Evolutionary conservation across 1,140 invertebrate species (phyloP), one percentile per base, ranked within the genome.

Genomic region (Oedothorax gibbosus): DNA sequence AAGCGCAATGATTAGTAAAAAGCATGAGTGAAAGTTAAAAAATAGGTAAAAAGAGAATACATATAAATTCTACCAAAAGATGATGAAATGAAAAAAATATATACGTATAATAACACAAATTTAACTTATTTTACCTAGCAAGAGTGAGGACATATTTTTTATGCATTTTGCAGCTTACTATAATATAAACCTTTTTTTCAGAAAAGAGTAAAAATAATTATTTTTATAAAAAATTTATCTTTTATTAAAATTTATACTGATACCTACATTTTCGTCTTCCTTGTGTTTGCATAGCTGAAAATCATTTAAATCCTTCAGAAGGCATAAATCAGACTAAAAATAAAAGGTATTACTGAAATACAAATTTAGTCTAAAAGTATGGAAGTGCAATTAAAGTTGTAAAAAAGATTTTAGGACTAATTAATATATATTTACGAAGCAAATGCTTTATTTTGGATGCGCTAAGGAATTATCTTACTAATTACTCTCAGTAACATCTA

Each of bases 261-360:
- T 53, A 68, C 77, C 15, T 72, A 71, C 79, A 71, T 82, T 82
- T 18, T 18, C 12, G 18, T 82, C 79, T 62, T 82, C 79, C 35
- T 60, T 72, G 12, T 12, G 11, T 62, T 72, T 50, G 9, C 49
- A 11, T 21, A 82, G 20, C 35, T 82, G 0, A 7, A 50, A 12
- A 50, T 71, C 66, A 18, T 15, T 21, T n/a, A 82, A n/a, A 14
- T 18, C 56, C 12, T 72, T 71, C 35, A 82, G 62, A 21, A 35
- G 21, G 4, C 68, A 82, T 5, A 82, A 21, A 21, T 71, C 11
- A 0, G 79, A 82, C 79, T 82, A 68, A n/a, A 18, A 60, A 54
- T n/a, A 62, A 76, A 76, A 71, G 5, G 57, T 71, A 71, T 60
- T 35, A 35, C 35, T 35, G 35, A 35, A 35, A 35, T 5, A 35